phyloP scores from a whole-genome alignment of 1,140 invertebrate genomes.

The Nymphalis io region DNA sequence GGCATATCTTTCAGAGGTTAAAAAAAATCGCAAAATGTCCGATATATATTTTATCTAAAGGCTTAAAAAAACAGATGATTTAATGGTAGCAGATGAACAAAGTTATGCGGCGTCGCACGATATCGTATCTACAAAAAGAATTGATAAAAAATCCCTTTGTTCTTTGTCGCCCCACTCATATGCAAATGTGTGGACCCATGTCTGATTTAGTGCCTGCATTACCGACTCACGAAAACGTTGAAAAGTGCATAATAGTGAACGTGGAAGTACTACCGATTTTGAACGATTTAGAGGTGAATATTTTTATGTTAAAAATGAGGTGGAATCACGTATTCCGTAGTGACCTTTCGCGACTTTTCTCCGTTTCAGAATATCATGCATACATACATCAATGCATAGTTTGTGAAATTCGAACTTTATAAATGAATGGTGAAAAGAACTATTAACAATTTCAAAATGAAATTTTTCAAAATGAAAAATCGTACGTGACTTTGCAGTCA shows the following conservation, averaged over 20 bases:
- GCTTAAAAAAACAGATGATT: conserved; percentile 59
- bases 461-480: too few relatives aligned
- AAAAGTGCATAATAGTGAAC: conserved; percentile 50
- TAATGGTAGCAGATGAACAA: conserved; percentile 58
- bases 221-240: conserved; percentile 64
- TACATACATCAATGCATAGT: too few relatives aligned
- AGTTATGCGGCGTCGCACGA: conserved; percentile 59
- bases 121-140: conserved; percentile 63
- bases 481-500: too few relatives aligned
- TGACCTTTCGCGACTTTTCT: background rate
- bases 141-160: conserved; percentile 64
- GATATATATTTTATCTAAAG: conserved; percentile 20
- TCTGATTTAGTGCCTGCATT: conserved; percentile 69
- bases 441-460: too few relatives aligned
- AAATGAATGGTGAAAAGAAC: background rate
- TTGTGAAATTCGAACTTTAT: background rate
- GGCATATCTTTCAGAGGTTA: conserved; percentile 2
- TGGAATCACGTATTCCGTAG: conserved; percentile 2
- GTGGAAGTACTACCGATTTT: conserved; percentile 18
- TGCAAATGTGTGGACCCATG: conserved; percentile 66
- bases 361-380: background rate
- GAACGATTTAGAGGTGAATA: conserved; percentile 18
- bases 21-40: conserved; percentile 19
- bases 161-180: conserved; percentile 73
- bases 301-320: conserved; percentile 8